Percentiles rank a stretch among this genome's conserved stretches.
phyloP scores from a whole-genome alignment of 2,888 invertebrate genomes.

The Dichetophora obliterata region DNA sequence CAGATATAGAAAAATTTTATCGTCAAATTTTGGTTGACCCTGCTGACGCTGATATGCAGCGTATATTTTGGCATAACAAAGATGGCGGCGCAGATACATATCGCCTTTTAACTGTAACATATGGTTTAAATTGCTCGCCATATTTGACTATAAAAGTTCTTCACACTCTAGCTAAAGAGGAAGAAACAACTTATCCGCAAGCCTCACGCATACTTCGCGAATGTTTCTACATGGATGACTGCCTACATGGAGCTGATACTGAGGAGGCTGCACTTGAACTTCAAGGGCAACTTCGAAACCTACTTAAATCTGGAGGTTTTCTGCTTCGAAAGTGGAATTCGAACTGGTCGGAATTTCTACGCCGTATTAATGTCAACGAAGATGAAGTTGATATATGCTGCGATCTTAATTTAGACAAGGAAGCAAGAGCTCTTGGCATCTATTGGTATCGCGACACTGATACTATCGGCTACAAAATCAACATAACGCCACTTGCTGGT shows the following conservation, averaged over 20 bases:
- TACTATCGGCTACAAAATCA: too few relatives aligned
- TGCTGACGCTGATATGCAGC: conserved; percentile 41
- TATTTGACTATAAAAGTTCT: conserved; percentile 41
- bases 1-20: neutral
- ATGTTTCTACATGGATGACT: too few relatives aligned
- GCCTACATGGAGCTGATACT: conserved; percentile 31
- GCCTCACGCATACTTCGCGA: too few relatives aligned
- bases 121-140: conserved; percentile 43
- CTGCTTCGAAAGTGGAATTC: too few relatives aligned
- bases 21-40: conserved; percentile 37
- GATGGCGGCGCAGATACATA: conserved; percentile 14
- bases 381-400: too few relatives aligned
- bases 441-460: too few relatives aligned
- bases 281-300: neutral
- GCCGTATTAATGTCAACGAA: too few relatives aligned
- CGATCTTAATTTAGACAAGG: too few relatives aligned
- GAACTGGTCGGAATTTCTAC: too few relatives aligned
- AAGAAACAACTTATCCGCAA: conserved; percentile 32
- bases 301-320: conserved; percentile 28
- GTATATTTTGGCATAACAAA: conserved; percentile 42
- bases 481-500: too few relatives aligned
- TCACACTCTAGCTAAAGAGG: conserved; percentile 37
- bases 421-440: too few relatives aligned
- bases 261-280: neutral
- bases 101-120: too few relatives aligned